A percentile compares a stretch with the other conserved stretches of the same genome.
phyloP scores from a whole-genome alignment of 2,888 invertebrate genomes.

The Drosophila mimetica region DNA sequence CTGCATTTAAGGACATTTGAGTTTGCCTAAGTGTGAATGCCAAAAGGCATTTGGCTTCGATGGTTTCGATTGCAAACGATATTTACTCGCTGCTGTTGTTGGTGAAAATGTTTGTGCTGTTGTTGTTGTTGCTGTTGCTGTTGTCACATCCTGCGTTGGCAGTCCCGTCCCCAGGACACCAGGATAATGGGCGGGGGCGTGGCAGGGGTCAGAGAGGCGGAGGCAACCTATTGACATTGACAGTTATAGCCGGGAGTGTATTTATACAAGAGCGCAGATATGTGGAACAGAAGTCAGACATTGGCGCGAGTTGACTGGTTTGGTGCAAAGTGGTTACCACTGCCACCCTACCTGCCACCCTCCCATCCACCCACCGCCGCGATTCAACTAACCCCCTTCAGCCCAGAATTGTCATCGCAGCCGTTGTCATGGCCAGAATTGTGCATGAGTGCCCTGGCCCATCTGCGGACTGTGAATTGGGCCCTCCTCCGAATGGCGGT shows the following conservation, averaged over 20 bases:
- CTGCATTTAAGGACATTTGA: neutral
- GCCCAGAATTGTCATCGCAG: constrained; percentile 28
- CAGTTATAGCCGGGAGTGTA: constrained; percentile 73
- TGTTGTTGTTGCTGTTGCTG: constrained; percentile 18
- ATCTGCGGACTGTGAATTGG: constrained; percentile 8
- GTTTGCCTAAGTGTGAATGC: constrained; percentile 26
- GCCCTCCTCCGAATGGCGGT: neutral
- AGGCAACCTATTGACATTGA: constrained; percentile 66
- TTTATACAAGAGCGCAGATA: constrained; percentile 56
- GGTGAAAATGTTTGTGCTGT: constrained; percentile 27
- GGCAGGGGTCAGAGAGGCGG: neutral
- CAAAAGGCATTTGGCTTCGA: constrained; percentile 30
- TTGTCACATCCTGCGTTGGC: constrained; percentile 58
- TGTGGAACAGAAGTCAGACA: constrained; percentile 42
- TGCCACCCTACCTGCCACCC: neutral
- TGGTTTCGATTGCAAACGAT: constrained; percentile 42
- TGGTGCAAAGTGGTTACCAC: constrained; percentile 16
- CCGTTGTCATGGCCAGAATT: constrained; percentile 40
- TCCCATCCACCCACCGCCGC: no score
- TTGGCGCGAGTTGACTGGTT: neutral
- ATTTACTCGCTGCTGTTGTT: constrained; percentile 24
- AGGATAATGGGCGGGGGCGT: neutral
- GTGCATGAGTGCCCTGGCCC: constrained; percentile 35
- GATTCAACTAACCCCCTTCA: neutral
- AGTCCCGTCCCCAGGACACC: constrained; percentile 51